phyloP scores from a whole-genome alignment of 2,888 invertebrate genomes.

The Acrocyrtus sp. region DNA sequence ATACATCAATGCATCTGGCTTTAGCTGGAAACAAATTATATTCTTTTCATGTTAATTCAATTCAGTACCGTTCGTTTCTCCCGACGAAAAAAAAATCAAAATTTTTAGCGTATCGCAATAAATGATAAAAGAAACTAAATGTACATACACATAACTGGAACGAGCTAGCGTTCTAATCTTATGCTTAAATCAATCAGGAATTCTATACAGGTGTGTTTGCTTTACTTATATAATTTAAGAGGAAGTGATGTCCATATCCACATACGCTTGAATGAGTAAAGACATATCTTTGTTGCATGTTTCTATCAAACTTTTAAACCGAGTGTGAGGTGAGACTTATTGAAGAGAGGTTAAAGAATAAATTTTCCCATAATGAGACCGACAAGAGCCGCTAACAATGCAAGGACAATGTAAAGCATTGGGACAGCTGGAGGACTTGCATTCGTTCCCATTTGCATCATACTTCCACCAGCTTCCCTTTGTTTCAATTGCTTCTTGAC shows the following conservation, averaged over 20 bases:
- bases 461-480: constrained; percentile 64
- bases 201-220: constrained; percentile 39
- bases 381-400: constrained; percentile 76
- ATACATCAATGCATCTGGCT: too few relatives aligned
- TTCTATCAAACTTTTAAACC: constrained; percentile 32
- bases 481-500: constrained; percentile 58
- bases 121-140: constrained; percentile 20
- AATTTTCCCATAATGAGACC: constrained; percentile 84
- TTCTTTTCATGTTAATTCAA: too few relatives aligned
- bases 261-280: constrained; percentile 22
- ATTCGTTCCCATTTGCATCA: constrained; percentile 65
- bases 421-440: constrained; percentile 73
- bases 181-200: constrained; percentile 42
- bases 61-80: too few relatives aligned
- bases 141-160: constrained; percentile 19
- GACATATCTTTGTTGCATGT: constrained; percentile 21
- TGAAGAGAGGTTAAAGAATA: constrained; percentile 79
- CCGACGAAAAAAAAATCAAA: constrained; percentile 24
- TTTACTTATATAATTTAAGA: constrained; percentile 29
- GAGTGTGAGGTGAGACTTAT: constrained; percentile 30
- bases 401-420: constrained; percentile 74
- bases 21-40: too few relatives aligned
- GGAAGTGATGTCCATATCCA: constrained; percentile 37
- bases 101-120: constrained; percentile 22
- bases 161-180: constrained; percentile 45